A percentile compares a stretch with the other conserved stretches of the same genome.
These are phyloP conservation scores for Erebia palarica DNA, from an alignment of 2,888 invertebrate genomes.

Conservation along the genomic window DNA sequence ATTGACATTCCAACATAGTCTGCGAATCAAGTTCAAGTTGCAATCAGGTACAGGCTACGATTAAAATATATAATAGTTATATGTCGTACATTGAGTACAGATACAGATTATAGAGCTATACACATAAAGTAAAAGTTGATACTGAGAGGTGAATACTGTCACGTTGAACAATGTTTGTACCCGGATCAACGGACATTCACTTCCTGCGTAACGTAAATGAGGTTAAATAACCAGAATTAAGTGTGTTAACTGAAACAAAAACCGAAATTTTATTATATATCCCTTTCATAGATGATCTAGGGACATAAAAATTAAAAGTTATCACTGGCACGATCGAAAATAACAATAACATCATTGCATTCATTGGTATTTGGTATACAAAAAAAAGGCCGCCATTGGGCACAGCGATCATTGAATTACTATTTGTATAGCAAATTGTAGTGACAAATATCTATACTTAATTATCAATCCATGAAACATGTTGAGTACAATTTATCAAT, in stretches of 20 bases:
- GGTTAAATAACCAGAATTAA: not conserved
- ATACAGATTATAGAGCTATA: slow-evolving; percentile 24
- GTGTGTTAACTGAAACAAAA: not conserved
- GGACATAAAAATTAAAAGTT: slow-evolving; percentile 1
- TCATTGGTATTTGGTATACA: slow-evolving; percentile 10
- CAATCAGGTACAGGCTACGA: slow-evolving; percentile 31
- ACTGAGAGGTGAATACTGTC: slow-evolving; percentile 25
- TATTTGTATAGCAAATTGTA: not conserved
- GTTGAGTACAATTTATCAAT: no score
- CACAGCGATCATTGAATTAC: slow-evolving; percentile 21
- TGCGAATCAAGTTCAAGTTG: slow-evolving; percentile 54
- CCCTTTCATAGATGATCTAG: not conserved
- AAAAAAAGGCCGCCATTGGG: slow-evolving; percentile 30
- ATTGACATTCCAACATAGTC: slow-evolving; percentile 62
- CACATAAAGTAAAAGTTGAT: slow-evolving; percentile 35
- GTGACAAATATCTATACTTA: no score
- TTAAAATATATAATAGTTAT: no score
- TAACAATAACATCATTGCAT: not conserved
- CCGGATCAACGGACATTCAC: slow-evolving; percentile 15
- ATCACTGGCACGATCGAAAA: not conserved
- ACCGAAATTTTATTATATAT: no score
- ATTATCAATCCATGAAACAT: no score
- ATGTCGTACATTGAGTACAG: no score
- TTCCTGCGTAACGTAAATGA: slow-evolving; percentile 21
- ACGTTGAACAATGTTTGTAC: slow-evolving; percentile 13